Base-by-base conservation (phyloP, 2,797 vertebrate genomes). In the Hyperoplus lanceolatus region DNA sequence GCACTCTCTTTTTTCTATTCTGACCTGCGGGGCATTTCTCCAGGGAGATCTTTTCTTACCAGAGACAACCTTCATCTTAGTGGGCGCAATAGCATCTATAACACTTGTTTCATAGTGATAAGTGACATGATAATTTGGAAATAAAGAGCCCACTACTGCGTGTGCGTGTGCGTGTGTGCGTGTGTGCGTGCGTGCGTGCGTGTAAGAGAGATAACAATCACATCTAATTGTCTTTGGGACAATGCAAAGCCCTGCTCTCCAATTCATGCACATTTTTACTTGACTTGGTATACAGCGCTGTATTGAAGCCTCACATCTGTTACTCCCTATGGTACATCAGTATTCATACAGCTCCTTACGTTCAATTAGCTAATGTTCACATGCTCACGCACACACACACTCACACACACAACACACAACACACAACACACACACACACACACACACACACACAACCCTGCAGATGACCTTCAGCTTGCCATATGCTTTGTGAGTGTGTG, bases 401-500 rank as follows among this genome's bases (percentile, higher is more conserved):
- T 50, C 43, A 38, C 65, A 70, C 56, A 66, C 53, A 71, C 62
- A 62, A 61, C 45, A 61, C 29, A 29, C 29, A 29, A 53, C 56
- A 5, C 65, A 2, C 29, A 29, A 62, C 57, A 61, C 45, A 61
- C 73, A 29, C 73, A 51, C 38, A 53, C 56, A 5, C 65, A 2
- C 29, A 29, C 29, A 29, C 29, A 29, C 29, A 29, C 57, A 57
- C 43, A 38, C 65, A 70, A 29, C 29, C 5, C 79, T 68, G 43
- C 21, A 79, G 70, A 68, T 92, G 85, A 90, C 91, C 87, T 92
- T 91, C 83, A 86, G 64, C 45, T 61, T 45, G 54, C 79, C 83
- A 82, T 77, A 87, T 90, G 88, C 51, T 67, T 29, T 29, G 29
- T 29, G 29, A 29, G 29, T 29, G 29, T 29, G 29, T 69, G 58